Conservation (phyloP, 2,888 invertebrate species). For the Psococerastis gibbosa region DNA sequence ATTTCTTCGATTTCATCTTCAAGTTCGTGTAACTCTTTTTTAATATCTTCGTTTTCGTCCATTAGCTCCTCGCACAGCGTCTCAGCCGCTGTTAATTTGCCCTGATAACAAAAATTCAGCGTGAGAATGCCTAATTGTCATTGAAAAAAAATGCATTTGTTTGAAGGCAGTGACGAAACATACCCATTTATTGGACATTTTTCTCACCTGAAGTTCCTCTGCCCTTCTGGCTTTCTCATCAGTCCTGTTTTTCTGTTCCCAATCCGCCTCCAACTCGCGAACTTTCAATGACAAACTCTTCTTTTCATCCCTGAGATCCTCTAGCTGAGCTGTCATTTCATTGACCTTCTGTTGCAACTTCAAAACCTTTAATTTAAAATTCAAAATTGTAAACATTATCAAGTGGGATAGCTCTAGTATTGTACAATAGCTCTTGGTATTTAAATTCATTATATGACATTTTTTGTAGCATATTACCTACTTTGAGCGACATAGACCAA, state of each 20-base stretch:
- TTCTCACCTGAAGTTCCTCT: slow-evolving; percentile 5
- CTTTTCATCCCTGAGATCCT: slow-evolving; percentile 62
- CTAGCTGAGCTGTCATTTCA: slow-evolving; percentile 59
- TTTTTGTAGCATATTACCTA: too few species aligned
- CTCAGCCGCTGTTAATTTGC: slow-evolving; percentile 77
- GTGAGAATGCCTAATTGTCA: too few species aligned
- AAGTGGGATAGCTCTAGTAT: not conserved
- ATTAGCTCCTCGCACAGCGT: slow-evolving; percentile 80
- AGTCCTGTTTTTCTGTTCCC: slow-evolving; percentile 26
- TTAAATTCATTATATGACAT: too few species aligned
- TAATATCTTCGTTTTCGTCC: slow-evolving; percentile 91
- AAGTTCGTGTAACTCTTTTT: slow-evolving; percentile 77
- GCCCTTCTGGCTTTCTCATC: not conserved
- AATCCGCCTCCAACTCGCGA: slow-evolving; percentile 52
- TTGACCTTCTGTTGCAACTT: slow-evolving; percentile 76
- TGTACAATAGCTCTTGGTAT: not conserved
- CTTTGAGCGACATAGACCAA: too few species aligned
- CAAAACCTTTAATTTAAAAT: slow-evolving; percentile 31
- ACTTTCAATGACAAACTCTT: slow-evolving; percentile 48
- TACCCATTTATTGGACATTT: not conserved
- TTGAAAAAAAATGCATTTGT: too few species aligned
- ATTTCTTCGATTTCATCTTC: slow-evolving; percentile 98
- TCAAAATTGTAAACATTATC: too few species aligned
- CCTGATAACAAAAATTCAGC: too few species aligned
- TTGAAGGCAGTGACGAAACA: too few species aligned